phyloP scores from a whole-genome alignment of 2,797 vertebrate genomes.

The Melanotaenia nigrans region DNA sequence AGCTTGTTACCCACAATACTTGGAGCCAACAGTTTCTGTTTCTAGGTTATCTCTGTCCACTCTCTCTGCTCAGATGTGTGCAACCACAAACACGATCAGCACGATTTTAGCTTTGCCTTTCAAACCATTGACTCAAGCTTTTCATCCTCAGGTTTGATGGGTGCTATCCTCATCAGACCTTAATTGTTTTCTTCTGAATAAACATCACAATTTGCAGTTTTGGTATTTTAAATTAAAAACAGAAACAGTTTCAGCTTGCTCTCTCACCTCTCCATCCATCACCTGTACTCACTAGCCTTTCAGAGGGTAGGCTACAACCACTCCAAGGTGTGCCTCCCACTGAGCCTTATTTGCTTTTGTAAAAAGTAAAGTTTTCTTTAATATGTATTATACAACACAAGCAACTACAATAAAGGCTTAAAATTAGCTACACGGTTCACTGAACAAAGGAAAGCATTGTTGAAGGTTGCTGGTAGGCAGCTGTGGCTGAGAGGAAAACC shows the following conservation, averaged over 20 bases:
- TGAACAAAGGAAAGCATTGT: too few species aligned
- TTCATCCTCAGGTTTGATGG: constrained; percentile 3
- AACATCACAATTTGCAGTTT: neutral
- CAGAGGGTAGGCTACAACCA: neutral
- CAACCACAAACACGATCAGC: constrained; percentile 1
- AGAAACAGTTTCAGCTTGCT: neutral
- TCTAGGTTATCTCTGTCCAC: constrained; percentile 65
- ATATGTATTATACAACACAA: neutral
- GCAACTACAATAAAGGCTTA: neutral
- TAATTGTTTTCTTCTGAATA: neutral
- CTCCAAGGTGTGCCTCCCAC: neutral
- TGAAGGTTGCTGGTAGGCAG: too few species aligned
- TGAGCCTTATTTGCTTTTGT: neutral
- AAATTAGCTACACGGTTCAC: too few species aligned
- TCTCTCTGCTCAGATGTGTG: constrained; percentile 12
- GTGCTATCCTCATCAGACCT: constrained; percentile 18
- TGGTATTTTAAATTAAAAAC: neutral
- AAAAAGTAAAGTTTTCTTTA: neutral
- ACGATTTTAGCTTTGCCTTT: constrained; percentile 30
- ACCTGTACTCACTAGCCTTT: neutral
- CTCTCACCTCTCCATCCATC: neutral
- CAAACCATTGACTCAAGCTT: neutral
- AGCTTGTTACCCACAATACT: constrained; percentile 71
- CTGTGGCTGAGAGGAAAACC: too few species aligned
- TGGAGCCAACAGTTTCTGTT: constrained; percentile 61